Conservation (phyloP, 2,888 invertebrate genomes). For the Phasia obesa region DNA sequence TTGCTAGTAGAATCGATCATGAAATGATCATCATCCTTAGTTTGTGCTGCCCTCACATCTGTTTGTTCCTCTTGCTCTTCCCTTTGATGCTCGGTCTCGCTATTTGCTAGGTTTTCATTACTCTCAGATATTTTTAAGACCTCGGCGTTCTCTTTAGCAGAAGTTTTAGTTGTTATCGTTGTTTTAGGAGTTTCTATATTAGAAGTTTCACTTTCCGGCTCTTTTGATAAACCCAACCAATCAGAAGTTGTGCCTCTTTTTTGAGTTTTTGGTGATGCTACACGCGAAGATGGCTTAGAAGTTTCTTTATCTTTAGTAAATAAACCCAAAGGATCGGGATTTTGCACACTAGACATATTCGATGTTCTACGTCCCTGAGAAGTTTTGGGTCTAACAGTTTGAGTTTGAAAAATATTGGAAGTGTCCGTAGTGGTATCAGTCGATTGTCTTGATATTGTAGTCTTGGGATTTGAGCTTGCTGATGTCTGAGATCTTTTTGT, state of each 20-base stretch:
- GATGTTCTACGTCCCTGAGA: constrained; percentile 79
- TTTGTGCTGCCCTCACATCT: not conserved
- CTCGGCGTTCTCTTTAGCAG: constrained; percentile 64
- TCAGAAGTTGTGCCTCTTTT: constrained; percentile 78
- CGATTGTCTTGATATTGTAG: constrained; percentile 80
- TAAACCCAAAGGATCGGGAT: constrained; percentile 76
- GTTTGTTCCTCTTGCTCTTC: not conserved
- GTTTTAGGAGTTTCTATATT: constrained; percentile 66
- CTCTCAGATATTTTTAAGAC: constrained; percentile 71
- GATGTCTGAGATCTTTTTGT: constrained; percentile 75
- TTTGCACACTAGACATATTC: constrained; percentile 74
- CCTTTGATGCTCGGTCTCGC: not conserved
- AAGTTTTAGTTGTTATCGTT: constrained; percentile 16
- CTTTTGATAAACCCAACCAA: constrained; percentile 80
- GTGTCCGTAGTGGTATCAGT: constrained; percentile 81
- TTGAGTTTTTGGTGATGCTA: constrained; percentile 76
- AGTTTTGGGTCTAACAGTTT: constrained; percentile 78
- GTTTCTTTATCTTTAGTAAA: constrained; percentile 75
- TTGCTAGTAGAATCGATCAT: constrained; percentile 68
- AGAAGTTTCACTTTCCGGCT: constrained; percentile 65
- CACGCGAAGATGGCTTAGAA: constrained; percentile 71
- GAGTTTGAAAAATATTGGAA: constrained; percentile 74
- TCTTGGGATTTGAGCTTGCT: constrained; percentile 51
- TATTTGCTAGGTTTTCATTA: constrained; percentile 27
- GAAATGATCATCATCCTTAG: not conserved